phyloP scores from a whole-genome alignment of 64 coral and sea anemone genomes.

The Acropora tenuis region DNA sequence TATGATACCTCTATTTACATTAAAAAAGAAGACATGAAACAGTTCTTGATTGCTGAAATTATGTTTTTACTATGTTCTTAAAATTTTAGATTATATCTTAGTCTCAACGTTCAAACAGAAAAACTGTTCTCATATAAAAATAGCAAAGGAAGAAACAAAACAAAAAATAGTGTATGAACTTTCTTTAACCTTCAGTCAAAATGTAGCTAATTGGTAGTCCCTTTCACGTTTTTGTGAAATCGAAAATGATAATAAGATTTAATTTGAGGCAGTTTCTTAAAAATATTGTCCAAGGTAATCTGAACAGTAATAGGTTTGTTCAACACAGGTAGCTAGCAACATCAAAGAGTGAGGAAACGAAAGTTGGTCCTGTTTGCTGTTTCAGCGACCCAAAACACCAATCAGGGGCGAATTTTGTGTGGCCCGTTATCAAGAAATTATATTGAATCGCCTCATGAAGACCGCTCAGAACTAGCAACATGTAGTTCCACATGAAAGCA shows the following conservation, averaged over 20 bases:
- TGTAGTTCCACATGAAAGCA: slow-evolving; percentile 31
- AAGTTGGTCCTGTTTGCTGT: slow-evolving; percentile 23
- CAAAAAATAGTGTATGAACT: too few species aligned
- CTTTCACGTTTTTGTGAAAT: slow-evolving; percentile 32
- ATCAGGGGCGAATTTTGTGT: slow-evolving; percentile 6
- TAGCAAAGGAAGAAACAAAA: too few species aligned
- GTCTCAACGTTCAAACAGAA: too few species aligned
- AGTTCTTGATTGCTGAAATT: too few species aligned
- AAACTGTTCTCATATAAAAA: too few species aligned
- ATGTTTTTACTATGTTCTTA: too few species aligned
- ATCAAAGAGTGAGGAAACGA: slow-evolving; percentile 63
- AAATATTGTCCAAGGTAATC: slow-evolving; percentile 33
- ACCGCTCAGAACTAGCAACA: slow-evolving; percentile 26
- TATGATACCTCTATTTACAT: too few species aligned
- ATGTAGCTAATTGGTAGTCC: too few species aligned
- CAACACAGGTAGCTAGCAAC: slow-evolving; percentile 28
- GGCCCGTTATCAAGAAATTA: not conserved
- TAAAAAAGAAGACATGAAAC: too few species aligned
- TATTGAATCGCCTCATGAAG: slow-evolving; percentile 31
- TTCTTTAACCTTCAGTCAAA: too few species aligned
- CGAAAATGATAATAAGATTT: slow-evolving; percentile 43
- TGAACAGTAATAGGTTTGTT: slow-evolving; percentile 45
- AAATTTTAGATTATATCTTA: too few species aligned
- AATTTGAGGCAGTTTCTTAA: slow-evolving; percentile 32
- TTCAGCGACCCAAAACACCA: not conserved